These are phyloP conservation scores for Chrysodeixis includens DNA, from an alignment of 2,888 invertebrate genomes.

Conservation along the genomic window DNA sequence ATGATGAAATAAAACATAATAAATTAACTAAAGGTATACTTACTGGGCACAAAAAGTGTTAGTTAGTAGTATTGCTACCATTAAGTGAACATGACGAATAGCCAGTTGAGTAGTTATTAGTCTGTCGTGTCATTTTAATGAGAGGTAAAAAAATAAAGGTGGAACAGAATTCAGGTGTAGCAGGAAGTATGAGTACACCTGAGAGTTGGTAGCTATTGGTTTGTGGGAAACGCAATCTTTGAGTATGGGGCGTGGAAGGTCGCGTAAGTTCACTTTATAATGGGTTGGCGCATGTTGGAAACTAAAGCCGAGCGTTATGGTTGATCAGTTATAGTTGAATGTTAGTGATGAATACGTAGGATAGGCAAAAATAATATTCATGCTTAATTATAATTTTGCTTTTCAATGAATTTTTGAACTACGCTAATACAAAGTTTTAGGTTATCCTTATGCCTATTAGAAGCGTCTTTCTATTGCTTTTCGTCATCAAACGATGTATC, in stretches of 20 bases:
- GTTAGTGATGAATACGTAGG: background rate
- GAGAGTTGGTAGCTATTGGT: conserved; percentile 35
- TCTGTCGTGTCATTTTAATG: conserved; percentile 20
- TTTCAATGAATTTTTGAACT: too few species aligned
- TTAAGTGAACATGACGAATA: conserved; percentile 28
- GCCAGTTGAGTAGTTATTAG: conserved; percentile 30
- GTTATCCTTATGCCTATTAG: too few species aligned
- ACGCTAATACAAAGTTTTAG: too few species aligned
- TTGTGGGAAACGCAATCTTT: conserved; percentile 55
- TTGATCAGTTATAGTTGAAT: too few species aligned
- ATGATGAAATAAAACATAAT: conserved; percentile 45
- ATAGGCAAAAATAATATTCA: too few species aligned
- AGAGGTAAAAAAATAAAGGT: conserved; percentile 21
- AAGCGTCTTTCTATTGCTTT: too few species aligned
- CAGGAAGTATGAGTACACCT: conserved; percentile 59
- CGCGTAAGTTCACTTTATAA: conserved; percentile 28
- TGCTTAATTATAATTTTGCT: too few species aligned
- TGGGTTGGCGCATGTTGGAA: conserved; percentile 22
- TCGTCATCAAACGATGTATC: too few species aligned
- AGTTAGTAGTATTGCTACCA: conserved; percentile 33
- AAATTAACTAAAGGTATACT: conserved; percentile 38
- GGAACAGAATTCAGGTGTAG: conserved; percentile 33
- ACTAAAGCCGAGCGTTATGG: background rate
- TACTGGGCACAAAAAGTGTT: conserved; percentile 42
- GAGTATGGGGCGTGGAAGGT: conserved; percentile 60